Conservation (phyloP, 2,113 vertebrate species). For the Microcebus griseorufus region DNA sequence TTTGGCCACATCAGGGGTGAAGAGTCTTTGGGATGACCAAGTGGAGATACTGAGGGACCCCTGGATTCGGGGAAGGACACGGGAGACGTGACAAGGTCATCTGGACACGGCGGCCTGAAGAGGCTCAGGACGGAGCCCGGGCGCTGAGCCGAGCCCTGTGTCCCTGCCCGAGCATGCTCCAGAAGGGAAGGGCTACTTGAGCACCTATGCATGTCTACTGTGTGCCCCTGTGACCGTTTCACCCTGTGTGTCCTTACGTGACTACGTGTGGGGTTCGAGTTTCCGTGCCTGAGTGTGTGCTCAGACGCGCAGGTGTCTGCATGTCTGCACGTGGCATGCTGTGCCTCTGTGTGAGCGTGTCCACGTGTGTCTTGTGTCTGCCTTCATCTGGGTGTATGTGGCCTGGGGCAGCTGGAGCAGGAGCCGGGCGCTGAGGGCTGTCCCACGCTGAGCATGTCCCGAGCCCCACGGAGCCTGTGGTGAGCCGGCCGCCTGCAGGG, state of each 20-base stretch:
- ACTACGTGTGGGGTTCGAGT: neutral
- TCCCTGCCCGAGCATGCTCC: neutral
- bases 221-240: neutral
- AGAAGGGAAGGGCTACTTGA: neutral
- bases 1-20: no score
- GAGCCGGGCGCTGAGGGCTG: neutral
- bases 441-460: neutral
- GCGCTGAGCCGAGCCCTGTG: neutral
- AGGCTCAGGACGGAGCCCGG: neutral
- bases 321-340: neutral
- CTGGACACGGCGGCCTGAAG: neutral
- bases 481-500: slow-evolving; percentile 76
- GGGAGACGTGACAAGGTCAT: no score
- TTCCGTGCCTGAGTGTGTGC: neutral
- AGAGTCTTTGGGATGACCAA: no score
- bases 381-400: rapidly evolving
- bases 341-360: neutral
- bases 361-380: neutral
- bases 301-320: rapidly evolving
- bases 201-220: neutral
- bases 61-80: no score
- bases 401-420: neutral
- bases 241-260: neutral
- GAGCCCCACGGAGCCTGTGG: neutral
- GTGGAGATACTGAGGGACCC: no score